Conservation (phyloP, 2,113 vertebrate species). For the Microtus ochrogaster region DNA sequence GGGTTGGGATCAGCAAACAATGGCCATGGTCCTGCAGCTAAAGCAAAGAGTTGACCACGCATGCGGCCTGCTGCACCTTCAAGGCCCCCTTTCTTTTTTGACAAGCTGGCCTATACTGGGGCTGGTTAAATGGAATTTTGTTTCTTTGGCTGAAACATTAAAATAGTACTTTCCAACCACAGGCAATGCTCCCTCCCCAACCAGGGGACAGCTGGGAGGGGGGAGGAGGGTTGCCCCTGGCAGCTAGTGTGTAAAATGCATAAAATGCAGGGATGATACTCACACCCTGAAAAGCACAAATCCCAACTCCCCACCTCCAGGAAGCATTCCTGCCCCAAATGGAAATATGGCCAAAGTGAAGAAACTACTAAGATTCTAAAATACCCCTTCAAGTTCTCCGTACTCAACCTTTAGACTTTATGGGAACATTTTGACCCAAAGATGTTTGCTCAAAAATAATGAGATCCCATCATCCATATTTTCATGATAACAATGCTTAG, state of each 20-base stretch:
- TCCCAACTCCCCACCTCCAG: rapidly evolving
- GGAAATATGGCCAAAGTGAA: background rate
- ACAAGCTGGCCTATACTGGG: background rate
- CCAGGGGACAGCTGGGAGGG: rapidly evolving
- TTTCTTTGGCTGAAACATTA: background rate
- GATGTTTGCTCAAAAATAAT: conserved; percentile 32
- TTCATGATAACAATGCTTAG: background rate
- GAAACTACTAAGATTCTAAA: background rate
- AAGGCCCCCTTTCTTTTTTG: background rate
- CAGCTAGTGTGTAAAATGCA: background rate
- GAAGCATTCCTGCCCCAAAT: background rate
- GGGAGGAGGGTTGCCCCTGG: too few relatives aligned
- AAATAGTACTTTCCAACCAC: background rate
- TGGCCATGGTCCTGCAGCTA: background rate
- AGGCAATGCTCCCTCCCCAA: rapidly evolving
- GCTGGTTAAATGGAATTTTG: background rate
- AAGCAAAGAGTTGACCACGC: background rate
- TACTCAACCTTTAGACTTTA: background rate
- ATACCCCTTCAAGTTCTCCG: background rate
- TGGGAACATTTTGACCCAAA: background rate
- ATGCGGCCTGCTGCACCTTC: background rate
- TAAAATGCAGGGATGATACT: background rate
- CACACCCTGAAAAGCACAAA: too few relatives aligned
- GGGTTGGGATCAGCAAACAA: background rate
- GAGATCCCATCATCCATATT: background rate